Conservation (phyloP, 2,888 invertebrate genomes). For the Cerastis rubricosa region DNA sequence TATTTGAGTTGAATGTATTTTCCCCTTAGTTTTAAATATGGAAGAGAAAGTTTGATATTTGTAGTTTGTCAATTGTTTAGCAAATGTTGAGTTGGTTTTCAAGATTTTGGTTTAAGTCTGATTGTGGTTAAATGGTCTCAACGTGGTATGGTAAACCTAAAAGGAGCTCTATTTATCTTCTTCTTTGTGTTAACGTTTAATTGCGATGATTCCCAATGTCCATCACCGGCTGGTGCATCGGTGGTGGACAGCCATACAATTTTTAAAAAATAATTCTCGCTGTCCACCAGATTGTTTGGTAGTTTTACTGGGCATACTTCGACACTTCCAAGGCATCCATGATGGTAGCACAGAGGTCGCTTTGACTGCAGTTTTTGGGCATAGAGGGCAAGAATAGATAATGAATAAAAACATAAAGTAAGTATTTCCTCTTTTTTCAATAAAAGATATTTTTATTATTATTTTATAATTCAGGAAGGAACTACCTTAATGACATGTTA, state of each 20-base stretch:
- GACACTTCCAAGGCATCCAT: neutral
- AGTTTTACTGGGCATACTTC: neutral
- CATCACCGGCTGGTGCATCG: too few species aligned
- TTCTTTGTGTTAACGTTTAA: neutral
- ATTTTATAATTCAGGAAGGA: too few species aligned
- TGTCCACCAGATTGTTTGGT: too few species aligned
- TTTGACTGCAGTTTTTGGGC: neutral
- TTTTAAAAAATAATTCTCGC: too few species aligned
- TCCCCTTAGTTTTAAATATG: neutral
- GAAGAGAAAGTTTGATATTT: neutral
- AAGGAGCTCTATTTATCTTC: too few species aligned
- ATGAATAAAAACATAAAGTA: too few species aligned
- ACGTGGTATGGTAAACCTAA: neutral
- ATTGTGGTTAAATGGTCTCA: neutral
- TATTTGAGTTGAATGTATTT: slow-evolving; percentile 11
- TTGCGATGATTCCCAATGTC: too few species aligned
- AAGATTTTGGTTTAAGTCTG: neutral
- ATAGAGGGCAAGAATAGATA: neutral
- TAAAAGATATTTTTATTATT: too few species aligned
- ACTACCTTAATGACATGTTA: neutral
- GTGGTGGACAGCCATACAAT: too few species aligned
- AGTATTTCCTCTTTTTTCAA: too few species aligned
- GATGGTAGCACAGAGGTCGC: neutral
- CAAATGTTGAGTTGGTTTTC: neutral
- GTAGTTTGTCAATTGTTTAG: neutral